Conservation (phyloP, 1,140 invertebrate genomes). For the Formica selysi region DNA sequence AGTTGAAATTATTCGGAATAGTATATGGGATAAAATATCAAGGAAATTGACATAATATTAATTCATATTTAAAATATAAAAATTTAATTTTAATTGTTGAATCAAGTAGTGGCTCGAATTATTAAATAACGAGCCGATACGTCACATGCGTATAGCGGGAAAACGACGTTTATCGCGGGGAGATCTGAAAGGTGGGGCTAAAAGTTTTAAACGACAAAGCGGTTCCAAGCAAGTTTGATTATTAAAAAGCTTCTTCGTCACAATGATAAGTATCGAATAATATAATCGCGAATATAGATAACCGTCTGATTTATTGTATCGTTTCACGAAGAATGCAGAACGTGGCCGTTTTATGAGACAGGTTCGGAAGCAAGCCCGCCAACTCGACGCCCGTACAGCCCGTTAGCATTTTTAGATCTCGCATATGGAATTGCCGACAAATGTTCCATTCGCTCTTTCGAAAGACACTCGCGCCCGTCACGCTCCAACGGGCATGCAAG, state of each 20-base stretch:
- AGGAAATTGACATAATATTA: neutral
- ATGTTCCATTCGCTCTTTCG: constrained; percentile 67
- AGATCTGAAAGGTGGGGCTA: neutral
- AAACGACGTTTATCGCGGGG: neutral
- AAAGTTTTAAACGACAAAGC: neutral
- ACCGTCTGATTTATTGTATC: constrained; percentile 28
- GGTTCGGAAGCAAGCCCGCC: constrained; percentile 38
- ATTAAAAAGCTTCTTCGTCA: neutral
- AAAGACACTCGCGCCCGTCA: constrained; percentile 66
- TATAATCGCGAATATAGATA: neutral
- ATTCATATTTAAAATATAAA: no score
- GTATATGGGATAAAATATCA: neutral
- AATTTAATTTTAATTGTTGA: neutral
- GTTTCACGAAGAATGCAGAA: constrained; percentile 31
- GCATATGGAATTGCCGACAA: constrained; percentile 39
- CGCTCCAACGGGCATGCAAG: constrained; percentile 35
- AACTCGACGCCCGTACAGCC: constrained; percentile 19
- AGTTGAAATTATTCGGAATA: neutral
- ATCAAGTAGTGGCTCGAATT: neutral
- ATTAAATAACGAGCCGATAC: neutral
- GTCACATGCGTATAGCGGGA: neutral
- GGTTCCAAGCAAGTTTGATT: neutral
- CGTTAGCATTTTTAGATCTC: constrained; percentile 42
- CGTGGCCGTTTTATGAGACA: constrained; percentile 19
- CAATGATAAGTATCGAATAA: neutral